Base-by-base conservation (phyloP, 2,888 invertebrate species). In the Lasioglossum leucozonium region DNA sequence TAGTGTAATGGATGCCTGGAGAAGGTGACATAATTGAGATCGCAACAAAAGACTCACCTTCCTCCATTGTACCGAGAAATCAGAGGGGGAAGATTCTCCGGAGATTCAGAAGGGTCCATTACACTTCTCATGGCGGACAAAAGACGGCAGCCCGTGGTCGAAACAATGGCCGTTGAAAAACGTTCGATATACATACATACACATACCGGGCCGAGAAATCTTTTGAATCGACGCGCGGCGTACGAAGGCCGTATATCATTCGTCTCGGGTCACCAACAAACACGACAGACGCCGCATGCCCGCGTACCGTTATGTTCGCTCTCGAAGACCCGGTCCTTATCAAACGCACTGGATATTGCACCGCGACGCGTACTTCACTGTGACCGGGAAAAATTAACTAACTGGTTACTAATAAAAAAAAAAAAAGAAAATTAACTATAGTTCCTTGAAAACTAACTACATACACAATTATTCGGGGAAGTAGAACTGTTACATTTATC, bases 241-340 rank as follows among this genome's bases (percentile, higher is more conserved):
- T n/a, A 55, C 22, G 51, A 79, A 77, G 77, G 58, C 72, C 72
- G 72, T 82, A 77, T 51, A 77, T 67, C 75, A 84, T 79, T 79
- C 79, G 82, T 85, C 81, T 83, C 79, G 82, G 79, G 77, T 74
- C 78, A 82, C 86, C 65, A 81, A 79, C 72, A 84, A 87, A 77
- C 82, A 82, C 79, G 81, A 88, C 78, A 79, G 62, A 62, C 76
- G 69, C 79, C 78, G 77, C 77, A 65, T 81, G 77, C 62, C 71
- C 81, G 62, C 37, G 76, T 90, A 87, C 90, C 89, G 89, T 89
- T 90, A 89, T 62, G 74, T 79, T 83, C 84, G 85, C 85, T 79
- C 77, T 81, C 71, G 77, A 79, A 65, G 74, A 5, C 34, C 67
- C 77, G 77, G 65, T 75, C 83, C 80, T 87, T 87, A 74, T 84